Evolutionary conservation across 1,140 invertebrate species (phyloP).

Genomic region (Drosophila athabasca): DNA sequence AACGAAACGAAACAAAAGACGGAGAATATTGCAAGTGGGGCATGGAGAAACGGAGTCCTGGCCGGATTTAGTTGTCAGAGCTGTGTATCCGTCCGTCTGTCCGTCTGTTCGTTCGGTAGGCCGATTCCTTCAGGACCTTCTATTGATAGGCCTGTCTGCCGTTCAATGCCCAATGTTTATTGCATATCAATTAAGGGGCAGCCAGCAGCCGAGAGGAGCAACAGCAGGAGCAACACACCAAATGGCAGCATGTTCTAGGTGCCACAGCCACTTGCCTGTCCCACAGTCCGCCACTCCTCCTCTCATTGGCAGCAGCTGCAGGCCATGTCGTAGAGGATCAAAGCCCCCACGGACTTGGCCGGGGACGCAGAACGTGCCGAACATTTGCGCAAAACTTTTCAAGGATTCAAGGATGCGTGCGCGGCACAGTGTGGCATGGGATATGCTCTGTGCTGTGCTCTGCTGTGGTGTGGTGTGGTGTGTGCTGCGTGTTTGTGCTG

Average conservation of each 20-base stretch:
- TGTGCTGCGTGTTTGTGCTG: conserved; percentile 27
- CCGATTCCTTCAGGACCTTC: conserved; percentile 17
- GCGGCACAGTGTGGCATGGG: neutral
- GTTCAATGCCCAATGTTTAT: conserved; percentile 68
- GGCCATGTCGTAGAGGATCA: conserved; percentile 1
- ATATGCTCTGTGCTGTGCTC: too few species aligned
- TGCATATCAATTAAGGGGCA: conserved; percentile 73
- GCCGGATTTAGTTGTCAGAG: conserved; percentile 54
- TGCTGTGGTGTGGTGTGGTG: neutral
- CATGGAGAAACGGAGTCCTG: conserved; percentile 21
- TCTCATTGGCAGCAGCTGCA: conserved; percentile 24
- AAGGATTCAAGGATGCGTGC: conserved; percentile 61
- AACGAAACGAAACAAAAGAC: conserved; percentile 48
- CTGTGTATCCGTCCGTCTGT: conserved; percentile 51
- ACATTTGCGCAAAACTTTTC: conserved; percentile 63
- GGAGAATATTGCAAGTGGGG: conserved; percentile 52
- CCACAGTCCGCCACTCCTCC: too few species aligned
- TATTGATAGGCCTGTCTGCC: conserved; percentile 40
- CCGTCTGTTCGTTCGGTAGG: conserved; percentile 30
- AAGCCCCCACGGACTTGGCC: conserved; percentile 10
- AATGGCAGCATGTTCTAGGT: too few species aligned
- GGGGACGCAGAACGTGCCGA: conserved; percentile 53
- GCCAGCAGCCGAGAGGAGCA: conserved; percentile 2
- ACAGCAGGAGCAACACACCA: neutral
- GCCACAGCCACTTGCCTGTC: too few species aligned